A percentile compares a stretch with the other conserved stretches of the same genome.
These are phyloP conservation scores for Urocyon cinereoargenteus DNA, from an alignment of 2,797 vertebrate genomes.

Conservation along the genomic window DNA sequence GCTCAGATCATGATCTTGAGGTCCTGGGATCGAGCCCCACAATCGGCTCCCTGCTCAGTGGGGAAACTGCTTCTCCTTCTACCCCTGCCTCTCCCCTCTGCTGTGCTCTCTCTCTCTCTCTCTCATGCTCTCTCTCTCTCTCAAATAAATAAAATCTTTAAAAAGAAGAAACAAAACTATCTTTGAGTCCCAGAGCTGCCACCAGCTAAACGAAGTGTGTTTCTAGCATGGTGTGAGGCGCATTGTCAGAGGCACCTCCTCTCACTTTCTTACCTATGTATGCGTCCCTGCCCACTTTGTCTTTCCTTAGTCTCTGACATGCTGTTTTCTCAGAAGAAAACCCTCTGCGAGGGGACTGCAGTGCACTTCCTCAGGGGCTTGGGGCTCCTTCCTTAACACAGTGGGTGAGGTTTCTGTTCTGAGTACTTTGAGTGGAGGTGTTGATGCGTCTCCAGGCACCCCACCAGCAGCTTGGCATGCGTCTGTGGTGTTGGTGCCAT, in stretches of 20 bases:
- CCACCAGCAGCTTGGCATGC: background rate
- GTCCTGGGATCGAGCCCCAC: background rate
- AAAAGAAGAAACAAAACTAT: background rate
- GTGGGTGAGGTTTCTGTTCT: background rate
- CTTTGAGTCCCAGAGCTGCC: background rate
- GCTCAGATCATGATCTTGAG: background rate
- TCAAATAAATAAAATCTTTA: background rate
- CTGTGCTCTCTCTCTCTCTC: background rate
- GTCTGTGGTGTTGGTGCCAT: background rate
- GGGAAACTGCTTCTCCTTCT: background rate
- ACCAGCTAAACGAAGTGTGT: background rate
- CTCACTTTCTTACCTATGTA: background rate
- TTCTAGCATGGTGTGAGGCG: background rate
- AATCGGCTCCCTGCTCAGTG: background rate
- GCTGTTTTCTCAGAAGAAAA: background rate
- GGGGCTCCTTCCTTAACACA: background rate
- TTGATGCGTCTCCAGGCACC: background rate
- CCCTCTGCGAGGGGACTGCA: accelerated
- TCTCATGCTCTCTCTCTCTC: background rate
- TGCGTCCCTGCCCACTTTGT: background rate
- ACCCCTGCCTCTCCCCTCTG: background rate
- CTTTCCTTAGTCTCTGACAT: background rate
- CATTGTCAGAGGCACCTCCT: background rate
- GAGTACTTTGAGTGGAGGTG: background rate
- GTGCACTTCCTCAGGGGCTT: background rate